Conservation (phyloP, 2,113 vertebrate genomes). For the Thymallus thymallus region DNA sequence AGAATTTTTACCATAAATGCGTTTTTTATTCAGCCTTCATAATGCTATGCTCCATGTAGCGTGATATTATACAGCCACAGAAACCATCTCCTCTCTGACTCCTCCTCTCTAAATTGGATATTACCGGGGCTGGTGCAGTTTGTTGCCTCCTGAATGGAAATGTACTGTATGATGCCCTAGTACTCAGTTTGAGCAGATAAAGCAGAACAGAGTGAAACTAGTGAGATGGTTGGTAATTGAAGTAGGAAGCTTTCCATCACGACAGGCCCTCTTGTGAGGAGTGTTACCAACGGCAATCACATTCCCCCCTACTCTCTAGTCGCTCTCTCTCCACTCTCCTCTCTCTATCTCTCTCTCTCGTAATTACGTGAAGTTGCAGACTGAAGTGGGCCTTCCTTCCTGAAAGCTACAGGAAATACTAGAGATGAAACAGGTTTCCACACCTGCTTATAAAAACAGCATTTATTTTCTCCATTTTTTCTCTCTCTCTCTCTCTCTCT, state of each 20-base stretch:
- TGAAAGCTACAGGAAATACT: constrained; percentile 59
- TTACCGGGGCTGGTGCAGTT: constrained; percentile 70
- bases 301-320: constrained; percentile 64
- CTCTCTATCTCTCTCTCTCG: constrained; percentile 45
- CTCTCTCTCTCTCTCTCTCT: neutral
- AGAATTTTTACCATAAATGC: constrained; percentile 72
- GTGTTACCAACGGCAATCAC: constrained; percentile 73
- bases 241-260: constrained; percentile 70
- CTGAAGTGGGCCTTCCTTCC: constrained; percentile 59
- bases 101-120: constrained; percentile 75
- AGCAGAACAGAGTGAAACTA: constrained; percentile 63
- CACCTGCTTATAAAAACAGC: constrained; percentile 50
- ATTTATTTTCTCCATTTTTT: neutral
- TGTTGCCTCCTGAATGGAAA: constrained; percentile 71
- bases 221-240: constrained; percentile 70
- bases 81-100: constrained; percentile 72
- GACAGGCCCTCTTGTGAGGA: constrained; percentile 55
- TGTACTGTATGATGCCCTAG: constrained; percentile 63
- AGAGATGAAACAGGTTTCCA: constrained; percentile 54
- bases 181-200: constrained; percentile 65
- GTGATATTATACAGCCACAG: constrained; percentile 76
- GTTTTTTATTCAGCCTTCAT: constrained; percentile 76
- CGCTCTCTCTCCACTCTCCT: neutral
- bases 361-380: constrained; percentile 72
- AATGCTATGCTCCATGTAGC: constrained; percentile 74